Percentiles rank a stretch among this genome's conserved stretches.
phyloP scores from a whole-genome alignment of 1,140 invertebrate species.

The Drosophila triauraria region DNA sequence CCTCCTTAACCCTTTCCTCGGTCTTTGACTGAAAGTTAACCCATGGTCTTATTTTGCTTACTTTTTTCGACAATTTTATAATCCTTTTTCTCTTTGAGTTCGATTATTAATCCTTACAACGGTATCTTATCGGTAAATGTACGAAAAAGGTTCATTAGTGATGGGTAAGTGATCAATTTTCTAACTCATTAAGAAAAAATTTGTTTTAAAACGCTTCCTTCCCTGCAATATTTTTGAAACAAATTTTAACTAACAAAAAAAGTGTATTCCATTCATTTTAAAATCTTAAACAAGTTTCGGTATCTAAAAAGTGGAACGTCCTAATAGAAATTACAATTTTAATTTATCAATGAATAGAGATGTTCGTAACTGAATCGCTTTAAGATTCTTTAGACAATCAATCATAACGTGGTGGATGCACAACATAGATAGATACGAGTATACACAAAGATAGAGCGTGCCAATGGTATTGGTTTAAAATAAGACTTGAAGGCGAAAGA shows the following conservation, averaged over 20 bases:
- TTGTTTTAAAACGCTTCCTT: too few species aligned
- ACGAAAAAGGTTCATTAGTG: too few species aligned
- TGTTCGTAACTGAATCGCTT: slow-evolving; percentile 6
- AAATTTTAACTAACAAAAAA: too few species aligned
- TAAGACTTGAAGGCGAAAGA: slow-evolving; percentile 35
- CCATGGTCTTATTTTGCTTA: background rate
- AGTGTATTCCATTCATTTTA: too few species aligned
- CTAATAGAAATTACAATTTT: background rate
- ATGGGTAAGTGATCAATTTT: background rate
- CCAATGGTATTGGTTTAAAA: slow-evolving; percentile 45
- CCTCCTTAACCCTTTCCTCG: slow-evolving; percentile 7
- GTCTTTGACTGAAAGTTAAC: background rate
- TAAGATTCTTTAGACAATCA: slow-evolving; percentile 11
- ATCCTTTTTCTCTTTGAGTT: background rate
- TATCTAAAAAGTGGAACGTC: background rate
- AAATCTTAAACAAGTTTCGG: background rate
- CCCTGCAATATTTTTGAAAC: too few species aligned
- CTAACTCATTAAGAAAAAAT: background rate
- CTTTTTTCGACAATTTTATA: background rate
- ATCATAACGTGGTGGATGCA: slow-evolving; percentile 22
- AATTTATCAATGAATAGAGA: background rate
- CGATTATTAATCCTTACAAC: background rate
- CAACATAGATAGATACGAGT: slow-evolving; percentile 15
- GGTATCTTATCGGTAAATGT: too few species aligned
- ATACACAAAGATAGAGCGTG: slow-evolving; percentile 26